A percentile compares a stretch with the other conserved stretches of the same genome.
phyloP scores from a whole-genome alignment of 2,113 vertebrate genomes.

The Oryzias celebensis region DNA sequence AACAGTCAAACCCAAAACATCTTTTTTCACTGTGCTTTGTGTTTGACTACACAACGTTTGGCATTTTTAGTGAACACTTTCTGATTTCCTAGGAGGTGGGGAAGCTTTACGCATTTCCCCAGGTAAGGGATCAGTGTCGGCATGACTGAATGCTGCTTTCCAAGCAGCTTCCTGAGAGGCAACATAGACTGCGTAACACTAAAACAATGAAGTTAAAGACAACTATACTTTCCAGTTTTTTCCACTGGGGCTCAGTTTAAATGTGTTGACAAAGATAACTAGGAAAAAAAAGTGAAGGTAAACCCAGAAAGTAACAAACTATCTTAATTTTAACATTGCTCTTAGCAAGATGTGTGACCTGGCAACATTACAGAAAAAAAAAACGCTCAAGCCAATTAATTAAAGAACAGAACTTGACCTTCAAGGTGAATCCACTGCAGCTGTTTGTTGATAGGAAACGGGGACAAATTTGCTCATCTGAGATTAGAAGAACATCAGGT shows the following conservation, averaged over 20 bases:
- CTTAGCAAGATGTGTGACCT: slow-evolving; percentile 54
- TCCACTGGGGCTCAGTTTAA: slow-evolving; percentile 34
- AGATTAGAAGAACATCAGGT: slow-evolving; percentile 54
- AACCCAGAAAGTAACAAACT: slow-evolving; percentile 54
- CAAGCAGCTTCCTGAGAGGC: slow-evolving; percentile 51
- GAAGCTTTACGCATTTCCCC: slow-evolving; percentile 58
- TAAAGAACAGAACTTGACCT: slow-evolving; percentile 69
- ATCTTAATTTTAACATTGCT: slow-evolving; percentile 67
- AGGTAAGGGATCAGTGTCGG: slow-evolving; percentile 37
- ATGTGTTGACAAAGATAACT: slow-evolving; percentile 54
- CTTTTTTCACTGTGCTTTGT: slow-evolving; percentile 36
- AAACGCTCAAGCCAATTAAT: slow-evolving; percentile 63
- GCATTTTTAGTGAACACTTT: slow-evolving; percentile 64
- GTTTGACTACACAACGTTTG: slow-evolving; percentile 52
- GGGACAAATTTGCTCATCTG: slow-evolving; percentile 62
- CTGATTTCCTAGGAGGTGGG: slow-evolving; percentile 49
- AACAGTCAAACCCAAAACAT: slow-evolving; percentile 48
- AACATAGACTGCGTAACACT: slow-evolving; percentile 60
- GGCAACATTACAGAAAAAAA: slow-evolving; percentile 51
- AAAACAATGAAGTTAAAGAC: slow-evolving; percentile 63
- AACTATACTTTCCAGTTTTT: slow-evolving; percentile 48
- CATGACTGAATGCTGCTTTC: slow-evolving; percentile 55
- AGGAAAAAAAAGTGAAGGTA: slow-evolving; percentile 21
- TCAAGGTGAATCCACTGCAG: slow-evolving; percentile 64
- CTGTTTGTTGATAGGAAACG: slow-evolving; percentile 67